These are phyloP conservation scores for Aspidapion aeneum DNA, from an alignment of 2,888 invertebrate genomes.

Conservation along the genomic window DNA sequence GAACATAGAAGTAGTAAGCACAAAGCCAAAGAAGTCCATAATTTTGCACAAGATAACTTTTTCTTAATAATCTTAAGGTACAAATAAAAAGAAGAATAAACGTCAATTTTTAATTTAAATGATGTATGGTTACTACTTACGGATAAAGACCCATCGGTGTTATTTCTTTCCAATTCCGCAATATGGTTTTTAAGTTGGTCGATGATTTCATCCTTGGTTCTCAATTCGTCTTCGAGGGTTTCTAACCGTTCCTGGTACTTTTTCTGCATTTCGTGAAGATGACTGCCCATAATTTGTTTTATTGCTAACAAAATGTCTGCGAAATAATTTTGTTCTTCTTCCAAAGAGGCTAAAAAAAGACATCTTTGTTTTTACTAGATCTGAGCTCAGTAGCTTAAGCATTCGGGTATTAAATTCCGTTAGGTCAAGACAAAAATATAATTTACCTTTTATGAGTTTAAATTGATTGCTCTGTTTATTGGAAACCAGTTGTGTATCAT, in stretches of 20 bases:
- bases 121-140: too few species aligned
- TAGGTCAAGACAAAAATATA: background rate
- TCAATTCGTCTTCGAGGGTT: slow-evolving; percentile 76
- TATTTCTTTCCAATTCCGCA: slow-evolving; percentile 57
- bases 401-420: background rate
- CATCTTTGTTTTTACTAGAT: too few species aligned
- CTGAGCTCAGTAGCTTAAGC: slow-evolving; percentile 1
- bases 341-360: slow-evolving; percentile 55
- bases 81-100: too few species aligned
- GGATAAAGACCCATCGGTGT: slow-evolving; percentile 43
- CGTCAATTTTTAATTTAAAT: too few species aligned
- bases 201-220: slow-evolving; percentile 77
- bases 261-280: slow-evolving; percentile 66
- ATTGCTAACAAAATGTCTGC: slow-evolving; percentile 74
- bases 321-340: slow-evolving; percentile 75
- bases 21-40: too few species aligned
- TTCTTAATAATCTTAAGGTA: too few species aligned
- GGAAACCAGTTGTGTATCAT: slow-evolving; percentile 55
- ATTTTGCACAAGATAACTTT: too few species aligned
- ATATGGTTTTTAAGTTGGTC: slow-evolving; percentile 71
- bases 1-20: too few species aligned
- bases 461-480: slow-evolving; percentile 59
- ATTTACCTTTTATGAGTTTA: slow-evolving; percentile 55
- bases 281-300: slow-evolving; percentile 76
- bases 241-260: slow-evolving; percentile 71